These are phyloP conservation scores for Nerophis ophidion DNA, from an alignment of 2,113 vertebrate genomes.

Conservation along the genomic window DNA sequence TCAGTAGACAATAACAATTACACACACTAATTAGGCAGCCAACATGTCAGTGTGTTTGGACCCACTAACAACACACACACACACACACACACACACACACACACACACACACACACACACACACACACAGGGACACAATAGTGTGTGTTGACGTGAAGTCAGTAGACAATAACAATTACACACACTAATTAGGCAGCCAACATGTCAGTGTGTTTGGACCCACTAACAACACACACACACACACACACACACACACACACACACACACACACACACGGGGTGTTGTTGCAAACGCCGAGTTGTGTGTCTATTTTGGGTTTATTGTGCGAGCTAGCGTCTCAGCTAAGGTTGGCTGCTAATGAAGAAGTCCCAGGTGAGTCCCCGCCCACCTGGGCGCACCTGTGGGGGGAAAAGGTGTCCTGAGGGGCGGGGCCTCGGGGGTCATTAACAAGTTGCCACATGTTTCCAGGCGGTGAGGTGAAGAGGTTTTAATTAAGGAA, in stretches of 20 bases:
- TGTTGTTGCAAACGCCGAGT: background rate
- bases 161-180: constrained; percentile 64
- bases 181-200: constrained; percentile 64
- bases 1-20: constrained; percentile 61
- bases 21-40: constrained; percentile 65
- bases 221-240: constrained; percentile 33
- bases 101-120: background rate
- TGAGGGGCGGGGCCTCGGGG: constrained; percentile 4
- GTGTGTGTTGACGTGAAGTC: constrained; percentile 56
- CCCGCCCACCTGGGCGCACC: constrained; percentile 41
- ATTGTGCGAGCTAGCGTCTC: no score
- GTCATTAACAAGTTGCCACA: constrained; percentile 65
- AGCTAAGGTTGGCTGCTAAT: background rate
- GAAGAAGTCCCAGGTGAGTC: constrained; percentile 25
- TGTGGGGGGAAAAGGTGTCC: background rate
- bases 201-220: constrained; percentile 61
- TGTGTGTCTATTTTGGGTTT: no score
- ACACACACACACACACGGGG: constrained; percentile 20
- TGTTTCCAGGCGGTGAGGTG: constrained; percentile 52
- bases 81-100: constrained; percentile 21
- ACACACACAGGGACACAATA: constrained; percentile 40
- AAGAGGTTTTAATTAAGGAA: constrained; percentile 54
- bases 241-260: constrained; percentile 27
- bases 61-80: constrained; percentile 45
- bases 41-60: constrained; percentile 63